Evolutionary conservation across 1,140 invertebrate species (phyloP).

Genomic region (Sipha flava): DNA sequence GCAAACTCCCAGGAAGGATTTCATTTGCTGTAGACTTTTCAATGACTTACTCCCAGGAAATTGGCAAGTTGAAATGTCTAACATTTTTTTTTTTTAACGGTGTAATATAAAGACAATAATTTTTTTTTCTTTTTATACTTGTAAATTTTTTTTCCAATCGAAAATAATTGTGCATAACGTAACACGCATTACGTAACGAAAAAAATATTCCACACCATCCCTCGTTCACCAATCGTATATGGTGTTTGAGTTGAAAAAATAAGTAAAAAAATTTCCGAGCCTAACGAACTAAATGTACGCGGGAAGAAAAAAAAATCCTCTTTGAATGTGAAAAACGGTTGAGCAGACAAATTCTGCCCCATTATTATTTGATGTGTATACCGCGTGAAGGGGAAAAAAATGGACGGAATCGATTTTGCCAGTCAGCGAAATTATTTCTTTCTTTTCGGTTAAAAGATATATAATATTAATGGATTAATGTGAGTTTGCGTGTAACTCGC

Average conservation of each 20-base stretch:
- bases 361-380: slow-evolving; percentile 21
- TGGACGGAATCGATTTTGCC: not conserved
- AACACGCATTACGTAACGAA: not conserved
- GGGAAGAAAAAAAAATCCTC: not conserved
- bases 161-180: not conserved
- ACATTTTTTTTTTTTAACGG: too few species aligned
- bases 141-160: not conserved
- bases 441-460: not conserved
- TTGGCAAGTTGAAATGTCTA: not conserved
- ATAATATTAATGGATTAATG: slow-evolving; percentile 13
- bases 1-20: not conserved
- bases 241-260: not conserved
- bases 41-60: not conserved
- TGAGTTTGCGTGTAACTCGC: not conserved
- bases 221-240: not conserved
- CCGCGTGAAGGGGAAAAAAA: not conserved
- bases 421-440: slow-evolving; percentile 15
- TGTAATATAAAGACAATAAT: too few species aligned
- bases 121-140: not conserved
- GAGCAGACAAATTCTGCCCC: slow-evolving; percentile 1
- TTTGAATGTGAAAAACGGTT: slow-evolving; percentile 27
- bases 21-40: not conserved
- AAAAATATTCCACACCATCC: not conserved
- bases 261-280: not conserved
- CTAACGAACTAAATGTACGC: slow-evolving; percentile 4